Evolutionary conservation across 1,140 invertebrate species (phyloP).

Genomic region (Heliconius congener): DNA sequence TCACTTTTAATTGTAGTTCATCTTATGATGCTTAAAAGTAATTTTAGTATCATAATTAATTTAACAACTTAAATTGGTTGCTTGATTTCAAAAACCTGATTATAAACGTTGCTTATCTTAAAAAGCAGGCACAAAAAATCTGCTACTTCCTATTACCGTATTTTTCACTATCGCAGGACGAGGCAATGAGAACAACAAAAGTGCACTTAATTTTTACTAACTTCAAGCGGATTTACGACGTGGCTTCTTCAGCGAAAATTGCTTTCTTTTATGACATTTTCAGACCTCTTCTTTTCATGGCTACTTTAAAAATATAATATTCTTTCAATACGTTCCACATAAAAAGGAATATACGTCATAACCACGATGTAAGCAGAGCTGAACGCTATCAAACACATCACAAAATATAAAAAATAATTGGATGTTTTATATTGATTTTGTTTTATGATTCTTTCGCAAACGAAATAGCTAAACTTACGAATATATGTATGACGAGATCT

Average conservation of each 20-base stretch:
- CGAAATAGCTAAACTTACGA: background rate
- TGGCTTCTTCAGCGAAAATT: slow-evolving; percentile 56
- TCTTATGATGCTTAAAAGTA: background rate
- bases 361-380: background rate
- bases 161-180: slow-evolving; percentile 28
- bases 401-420: slow-evolving; percentile 13
- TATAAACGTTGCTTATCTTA: background rate
- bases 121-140: background rate
- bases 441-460: background rate
- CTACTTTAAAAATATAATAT: slow-evolving; percentile 40
- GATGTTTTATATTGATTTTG: background rate
- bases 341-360: slow-evolving; percentile 25
- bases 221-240: slow-evolving; percentile 55
- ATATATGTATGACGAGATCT: background rate
- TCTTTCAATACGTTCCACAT: slow-evolving; percentile 31
- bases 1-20: background rate
- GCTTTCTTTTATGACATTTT: slow-evolving; percentile 60
- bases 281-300: slow-evolving; percentile 38
- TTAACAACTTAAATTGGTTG: background rate
- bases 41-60: background rate
- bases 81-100: background rate
- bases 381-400: background rate
- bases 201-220: slow-evolving; percentile 58
- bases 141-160: slow-evolving; percentile 15
- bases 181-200: slow-evolving; percentile 53